Percentiles rank a stretch among this genome's conserved stretches.
Conservation (phyloP, 2,797 vertebrate species). For the Sandelia bainsii region DNA sequence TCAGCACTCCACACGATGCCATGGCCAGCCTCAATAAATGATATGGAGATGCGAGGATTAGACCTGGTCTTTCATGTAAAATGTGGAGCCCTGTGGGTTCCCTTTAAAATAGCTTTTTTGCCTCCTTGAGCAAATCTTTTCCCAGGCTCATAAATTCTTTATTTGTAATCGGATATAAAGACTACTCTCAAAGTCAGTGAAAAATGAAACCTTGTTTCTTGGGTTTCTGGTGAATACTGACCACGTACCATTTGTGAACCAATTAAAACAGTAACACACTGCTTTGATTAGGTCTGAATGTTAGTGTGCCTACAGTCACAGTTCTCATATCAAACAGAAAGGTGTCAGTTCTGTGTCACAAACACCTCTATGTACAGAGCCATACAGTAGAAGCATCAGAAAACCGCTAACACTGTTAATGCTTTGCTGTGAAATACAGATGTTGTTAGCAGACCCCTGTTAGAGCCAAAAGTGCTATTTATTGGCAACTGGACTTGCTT, state of each 20-base stretch:
- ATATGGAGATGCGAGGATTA: constrained; percentile 32
- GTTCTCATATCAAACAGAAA: neutral
- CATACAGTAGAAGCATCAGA: neutral
- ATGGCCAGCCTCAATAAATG: constrained; percentile 20
- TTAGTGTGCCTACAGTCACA: neutral
- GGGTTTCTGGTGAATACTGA: neutral
- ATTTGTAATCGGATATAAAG: constrained; percentile 27
- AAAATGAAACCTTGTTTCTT: constrained; percentile 10
- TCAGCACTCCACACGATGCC: constrained; percentile 14
- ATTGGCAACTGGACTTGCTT: neutral
- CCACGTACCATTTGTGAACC: neutral
- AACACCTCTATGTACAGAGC: neutral
- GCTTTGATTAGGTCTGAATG: neutral
- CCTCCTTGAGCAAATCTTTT: constrained; percentile 35
- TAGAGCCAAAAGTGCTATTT: neutral
- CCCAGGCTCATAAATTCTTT: constrained; percentile 23
- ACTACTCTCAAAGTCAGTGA: constrained; percentile 19
- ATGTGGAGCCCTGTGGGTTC: constrained; percentile 21
- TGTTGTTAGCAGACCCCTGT: neutral
- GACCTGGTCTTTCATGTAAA: constrained; percentile 21
- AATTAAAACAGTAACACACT: neutral
- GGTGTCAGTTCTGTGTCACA: neutral
- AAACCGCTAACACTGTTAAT: neutral
- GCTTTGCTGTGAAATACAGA: neutral
- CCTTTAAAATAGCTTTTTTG: constrained; percentile 47